Conservation (phyloP, 2,888 invertebrate species). For the Amphipyra berbera region DNA sequence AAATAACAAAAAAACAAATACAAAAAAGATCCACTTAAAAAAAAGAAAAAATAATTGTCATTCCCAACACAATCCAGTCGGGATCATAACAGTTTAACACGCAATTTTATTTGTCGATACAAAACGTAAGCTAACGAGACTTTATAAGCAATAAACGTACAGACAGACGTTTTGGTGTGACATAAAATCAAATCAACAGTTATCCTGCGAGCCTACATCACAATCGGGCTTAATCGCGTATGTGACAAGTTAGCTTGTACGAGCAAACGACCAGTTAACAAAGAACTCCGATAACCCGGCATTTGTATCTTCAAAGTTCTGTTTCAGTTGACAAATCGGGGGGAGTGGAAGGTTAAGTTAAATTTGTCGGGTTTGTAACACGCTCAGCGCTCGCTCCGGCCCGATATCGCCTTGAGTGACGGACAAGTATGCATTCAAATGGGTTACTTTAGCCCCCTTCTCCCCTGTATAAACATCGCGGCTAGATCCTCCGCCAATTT, state of each 20-base stretch:
- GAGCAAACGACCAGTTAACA: constrained; percentile 73
- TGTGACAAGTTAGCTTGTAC: constrained; percentile 88
- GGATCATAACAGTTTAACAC: constrained; percentile 86
- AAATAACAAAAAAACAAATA: constrained; percentile 58
- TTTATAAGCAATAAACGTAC: constrained; percentile 88
- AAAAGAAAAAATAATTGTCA: constrained; percentile 74
- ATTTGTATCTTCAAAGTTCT: constrained; percentile 43
- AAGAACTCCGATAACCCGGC: constrained; percentile 65
- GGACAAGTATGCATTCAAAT: constrained; percentile 94
- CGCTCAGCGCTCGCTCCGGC: constrained; percentile 78
- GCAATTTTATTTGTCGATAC: constrained; percentile 87
- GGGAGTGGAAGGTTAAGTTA: constrained; percentile 64
- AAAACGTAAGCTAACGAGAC: constrained; percentile 83
- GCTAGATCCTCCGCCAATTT: constrained; percentile 85
- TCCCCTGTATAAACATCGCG: constrained; percentile 83
- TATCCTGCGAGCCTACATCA: constrained; percentile 89
- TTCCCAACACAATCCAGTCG: constrained; percentile 75
- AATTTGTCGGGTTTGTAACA: constrained; percentile 72
- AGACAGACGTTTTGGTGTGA: constrained; percentile 88
- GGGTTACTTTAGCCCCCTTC: constrained; percentile 91
- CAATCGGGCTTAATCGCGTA: constrained; percentile 89
- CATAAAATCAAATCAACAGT: constrained; percentile 90
- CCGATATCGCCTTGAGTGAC: constrained; percentile 92
- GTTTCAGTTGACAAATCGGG: constrained; percentile 35
- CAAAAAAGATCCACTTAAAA: constrained; percentile 65